These are phyloP conservation scores for Proisotoma minuta DNA, from an alignment of 2,888 invertebrate species.

Conservation along the genomic window DNA sequence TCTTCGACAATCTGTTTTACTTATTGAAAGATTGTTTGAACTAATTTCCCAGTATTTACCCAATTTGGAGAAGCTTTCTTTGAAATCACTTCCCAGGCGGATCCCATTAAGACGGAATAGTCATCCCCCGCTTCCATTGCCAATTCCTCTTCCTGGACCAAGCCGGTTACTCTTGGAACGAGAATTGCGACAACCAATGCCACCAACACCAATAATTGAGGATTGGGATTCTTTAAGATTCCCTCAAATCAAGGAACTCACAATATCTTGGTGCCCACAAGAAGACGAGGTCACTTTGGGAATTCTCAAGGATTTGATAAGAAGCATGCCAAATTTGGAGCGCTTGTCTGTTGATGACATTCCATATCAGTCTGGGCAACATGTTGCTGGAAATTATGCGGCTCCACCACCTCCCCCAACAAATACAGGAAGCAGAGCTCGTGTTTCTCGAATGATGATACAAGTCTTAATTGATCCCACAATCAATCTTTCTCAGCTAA, in stretches of 20 bases:
- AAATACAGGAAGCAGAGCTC: slow-evolving; percentile 7
- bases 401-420: background rate
- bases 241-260: slow-evolving; percentile 23
- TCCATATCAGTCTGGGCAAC: background rate
- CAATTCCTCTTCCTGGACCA: background rate
- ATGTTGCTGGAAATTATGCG: background rate
- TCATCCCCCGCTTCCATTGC: background rate
- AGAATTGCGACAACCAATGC: background rate
- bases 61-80: slow-evolving; percentile 21
- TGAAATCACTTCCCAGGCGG: slow-evolving; percentile 17
- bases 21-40: slow-evolving; percentile 20
- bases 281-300: slow-evolving; percentile 2
- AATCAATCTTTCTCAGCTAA: slow-evolving; percentile 15
- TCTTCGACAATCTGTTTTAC: slow-evolving; percentile 20
- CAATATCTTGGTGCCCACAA: slow-evolving; percentile 8
- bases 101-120: background rate
- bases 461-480: slow-evolving; percentile 16
- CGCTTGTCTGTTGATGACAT: slow-evolving; percentile 11
- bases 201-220: background rate
- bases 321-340: slow-evolving; percentile 29
- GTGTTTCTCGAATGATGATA: slow-evolving; percentile 16
- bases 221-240: background rate
- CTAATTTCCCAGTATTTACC: slow-evolving; percentile 18
- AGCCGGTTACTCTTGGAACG: background rate
- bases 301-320: slow-evolving; percentile 25